Base-by-base conservation (phyloP, 2,888 invertebrate species). In the Mycalesis mineus region DNA sequence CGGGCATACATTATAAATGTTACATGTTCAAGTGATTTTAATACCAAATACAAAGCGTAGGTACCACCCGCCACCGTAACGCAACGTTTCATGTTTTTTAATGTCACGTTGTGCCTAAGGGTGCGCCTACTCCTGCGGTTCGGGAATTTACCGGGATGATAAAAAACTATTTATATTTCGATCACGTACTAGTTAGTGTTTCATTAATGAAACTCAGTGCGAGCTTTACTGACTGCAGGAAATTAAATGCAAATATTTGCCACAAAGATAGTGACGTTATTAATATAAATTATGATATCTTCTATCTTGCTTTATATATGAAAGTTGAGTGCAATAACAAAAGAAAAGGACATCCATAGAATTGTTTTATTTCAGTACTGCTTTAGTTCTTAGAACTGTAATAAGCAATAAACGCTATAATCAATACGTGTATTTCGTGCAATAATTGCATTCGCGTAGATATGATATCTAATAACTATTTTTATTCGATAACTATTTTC, bases 21-120 rank as follows among this genome's bases (percentile, higher is more conserved):
- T 65, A 66, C 58, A 66, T 60, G 61, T 62, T 65, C 64, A 60
- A 58, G 61, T 56, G 58, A 80, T 84, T 77, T 75, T 68, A 82
- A 79, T 76, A 80, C 71, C 82, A 84, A 82, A 82, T 83, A 63
- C 58, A 53, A 59, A 56, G 64, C 65, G 66, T n/a, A n/a, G n/a
- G n/a, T 68, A 68, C 66, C 61, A 63, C 64, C 71, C 72, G 73
- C 75, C 72, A 74, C 63, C 66, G 63, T 70, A 71, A 73, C 72
- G 69, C 74, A 73, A 74, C 65, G 67, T 67, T 75, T 72, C 67
- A 67, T 71, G 72, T 72, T 75, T 58, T 74, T 71, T 68, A 72
- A 74, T 72, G 70, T 66, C 60, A 62, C 62, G 54, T 63, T 48
- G 37, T 51, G 55, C 51, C 52, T 63, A 65, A 66, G 61, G 68